Percentiles rank a stretch among this genome's conserved stretches.
Conservation (phyloP, 2,113 vertebrate species). For the Chrysemys picta region DNA sequence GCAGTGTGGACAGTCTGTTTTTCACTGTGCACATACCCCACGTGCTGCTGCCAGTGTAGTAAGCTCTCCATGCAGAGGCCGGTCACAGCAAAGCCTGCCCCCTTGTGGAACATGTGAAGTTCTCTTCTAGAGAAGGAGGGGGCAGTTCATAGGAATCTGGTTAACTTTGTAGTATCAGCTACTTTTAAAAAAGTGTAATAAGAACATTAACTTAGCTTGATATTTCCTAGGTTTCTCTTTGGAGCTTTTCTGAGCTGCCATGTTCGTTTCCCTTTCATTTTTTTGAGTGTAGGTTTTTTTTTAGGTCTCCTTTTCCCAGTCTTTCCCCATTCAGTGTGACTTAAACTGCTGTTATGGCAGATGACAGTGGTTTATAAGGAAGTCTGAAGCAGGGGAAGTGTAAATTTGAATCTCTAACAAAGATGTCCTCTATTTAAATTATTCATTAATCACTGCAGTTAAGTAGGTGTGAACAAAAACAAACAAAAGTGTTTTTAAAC, state of each 20-base stretch:
- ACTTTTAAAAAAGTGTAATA: background rate
- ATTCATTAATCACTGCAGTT: constrained; percentile 55
- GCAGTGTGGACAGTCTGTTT: background rate
- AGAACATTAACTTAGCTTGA: background rate
- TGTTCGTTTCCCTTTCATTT: background rate
- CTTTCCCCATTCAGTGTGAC: constrained; percentile 29
- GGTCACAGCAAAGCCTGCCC: background rate
- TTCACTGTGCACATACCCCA: background rate
- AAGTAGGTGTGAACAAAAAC: constrained; percentile 68
- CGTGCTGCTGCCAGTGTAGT: background rate
- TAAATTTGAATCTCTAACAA: constrained; percentile 37
- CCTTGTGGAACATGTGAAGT: constrained; percentile 17
- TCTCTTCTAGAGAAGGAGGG: background rate
- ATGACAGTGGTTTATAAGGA: constrained; percentile 29
- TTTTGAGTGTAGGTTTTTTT: background rate
- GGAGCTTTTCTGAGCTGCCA: background rate
- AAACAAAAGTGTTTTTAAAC: constrained; percentile 25
- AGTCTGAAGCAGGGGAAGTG: constrained; percentile 57
- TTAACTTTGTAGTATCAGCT: background rate
- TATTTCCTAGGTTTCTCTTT: background rate
- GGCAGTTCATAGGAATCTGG: constrained; percentile 27
- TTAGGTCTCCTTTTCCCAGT: background rate
- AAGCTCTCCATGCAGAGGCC: background rate
- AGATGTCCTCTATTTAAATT: constrained; percentile 53
- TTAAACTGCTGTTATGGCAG: constrained; percentile 33